phyloP scores from a whole-genome alignment of 2,113 vertebrate species.

The Urocitellus parryii region DNA sequence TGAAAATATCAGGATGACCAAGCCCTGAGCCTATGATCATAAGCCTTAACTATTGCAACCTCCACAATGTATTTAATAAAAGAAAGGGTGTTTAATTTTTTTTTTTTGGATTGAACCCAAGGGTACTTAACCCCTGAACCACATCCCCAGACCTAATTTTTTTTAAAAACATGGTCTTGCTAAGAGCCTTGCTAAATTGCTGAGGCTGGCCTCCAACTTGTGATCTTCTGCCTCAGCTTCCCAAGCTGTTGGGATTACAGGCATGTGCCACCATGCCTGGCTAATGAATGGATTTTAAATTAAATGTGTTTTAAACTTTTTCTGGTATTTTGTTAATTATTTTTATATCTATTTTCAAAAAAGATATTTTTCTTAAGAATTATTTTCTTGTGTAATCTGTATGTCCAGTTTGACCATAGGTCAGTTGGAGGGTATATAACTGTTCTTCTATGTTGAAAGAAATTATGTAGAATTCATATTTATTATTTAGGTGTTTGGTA shows the following conservation, averaged over 20 bases:
- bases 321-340: not conserved
- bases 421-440: not conserved
- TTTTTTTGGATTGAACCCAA: too few species aligned
- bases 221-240: too few species aligned
- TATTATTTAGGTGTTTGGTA: not conserved
- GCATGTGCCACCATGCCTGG: too few species aligned
- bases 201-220: too few species aligned
- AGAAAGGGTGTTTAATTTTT: not conserved
- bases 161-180: too few species aligned
- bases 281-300: not conserved
- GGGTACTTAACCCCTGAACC: too few species aligned
- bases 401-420: not conserved
- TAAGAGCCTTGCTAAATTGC: too few species aligned
- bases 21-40: not conserved
- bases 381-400: not conserved
- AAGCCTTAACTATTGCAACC: not conserved
- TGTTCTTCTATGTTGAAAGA: not conserved
- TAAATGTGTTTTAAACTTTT: not conserved
- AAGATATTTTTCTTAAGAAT: not conserved
- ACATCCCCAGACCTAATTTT: too few species aligned
- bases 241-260: too few species aligned
- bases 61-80: too few species aligned
- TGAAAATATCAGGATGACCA: not conserved
- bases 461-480: not conserved
- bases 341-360: not conserved